Evolutionary conservation across 2,113 vertebrate species (phyloP).

Genomic region (Galeopterus variegatus): DNA sequence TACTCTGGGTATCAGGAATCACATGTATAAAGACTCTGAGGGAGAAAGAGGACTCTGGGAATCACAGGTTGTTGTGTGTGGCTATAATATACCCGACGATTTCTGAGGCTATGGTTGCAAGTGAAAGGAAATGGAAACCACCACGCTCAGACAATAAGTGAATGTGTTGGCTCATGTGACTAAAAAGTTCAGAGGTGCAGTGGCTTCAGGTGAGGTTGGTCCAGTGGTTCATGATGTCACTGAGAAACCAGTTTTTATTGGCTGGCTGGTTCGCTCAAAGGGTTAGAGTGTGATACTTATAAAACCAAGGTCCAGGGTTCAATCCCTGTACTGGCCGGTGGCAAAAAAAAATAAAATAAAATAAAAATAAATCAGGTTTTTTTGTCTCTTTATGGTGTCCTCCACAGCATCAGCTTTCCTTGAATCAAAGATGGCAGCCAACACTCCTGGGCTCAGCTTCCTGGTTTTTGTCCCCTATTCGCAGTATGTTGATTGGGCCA

Average conservation of each 20-base stretch:
- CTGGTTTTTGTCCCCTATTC: neutral
- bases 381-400: neutral
- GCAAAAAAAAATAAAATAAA: no score
- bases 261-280: no score
- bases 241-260: neutral
- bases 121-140: neutral
- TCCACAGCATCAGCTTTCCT: neutral
- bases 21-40: neutral
- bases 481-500: neutral
- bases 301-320: no score
- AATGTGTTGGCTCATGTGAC: neutral
- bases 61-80: fast-evolving
- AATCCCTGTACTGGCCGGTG: no score
- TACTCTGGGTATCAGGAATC: no score
- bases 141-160: neutral
- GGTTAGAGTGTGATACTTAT: no score
- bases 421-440: neutral
- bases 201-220: neutral
- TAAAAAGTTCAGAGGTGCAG: neutral
- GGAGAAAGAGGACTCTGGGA: neutral
- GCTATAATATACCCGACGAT: fast-evolving
- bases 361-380: neutral
- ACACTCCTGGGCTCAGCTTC: neutral
- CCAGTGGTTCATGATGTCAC: neutral
- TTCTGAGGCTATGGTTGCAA: neutral